phyloP scores from a whole-genome alignment of 2,797 vertebrate genomes.

The Enteromius trimaculatus region DNA sequence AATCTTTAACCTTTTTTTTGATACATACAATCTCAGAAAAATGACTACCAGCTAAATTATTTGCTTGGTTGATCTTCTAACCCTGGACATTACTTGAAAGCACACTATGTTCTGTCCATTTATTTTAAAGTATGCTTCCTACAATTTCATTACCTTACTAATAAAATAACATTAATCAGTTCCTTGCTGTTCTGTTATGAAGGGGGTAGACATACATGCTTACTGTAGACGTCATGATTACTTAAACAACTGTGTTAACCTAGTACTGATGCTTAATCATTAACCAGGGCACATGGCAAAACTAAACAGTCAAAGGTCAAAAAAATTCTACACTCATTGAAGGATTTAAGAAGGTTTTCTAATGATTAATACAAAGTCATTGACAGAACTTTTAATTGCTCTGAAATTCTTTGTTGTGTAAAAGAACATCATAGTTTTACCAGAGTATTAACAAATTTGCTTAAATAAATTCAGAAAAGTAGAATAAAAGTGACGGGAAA shows the following conservation, averaged over 20 bases:
- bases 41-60: background rate
- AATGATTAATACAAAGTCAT: background rate
- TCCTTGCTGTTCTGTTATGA: constrained; percentile 6
- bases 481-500: background rate
- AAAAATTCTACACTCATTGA: no score
- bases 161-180: background rate
- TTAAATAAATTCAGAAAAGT: background rate
- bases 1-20: background rate
- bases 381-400: background rate
- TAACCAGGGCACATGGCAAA: constrained; percentile 1
- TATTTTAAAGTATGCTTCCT: background rate
- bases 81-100: background rate
- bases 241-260: background rate
- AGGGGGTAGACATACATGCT: background rate
- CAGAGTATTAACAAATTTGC: background rate
- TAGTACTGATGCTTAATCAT: background rate
- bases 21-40: background rate
- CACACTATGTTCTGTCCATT: background rate
- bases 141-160: background rate
- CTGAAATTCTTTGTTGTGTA: background rate
- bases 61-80: background rate
- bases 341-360: background rate
- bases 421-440: background rate
- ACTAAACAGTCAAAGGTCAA: background rate
- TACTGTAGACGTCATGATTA: background rate